Percentiles rank a stretch among this genome's conserved stretches.
Conservation (phyloP, 2,888 invertebrate species). For the Ormyrus thymus region DNA sequence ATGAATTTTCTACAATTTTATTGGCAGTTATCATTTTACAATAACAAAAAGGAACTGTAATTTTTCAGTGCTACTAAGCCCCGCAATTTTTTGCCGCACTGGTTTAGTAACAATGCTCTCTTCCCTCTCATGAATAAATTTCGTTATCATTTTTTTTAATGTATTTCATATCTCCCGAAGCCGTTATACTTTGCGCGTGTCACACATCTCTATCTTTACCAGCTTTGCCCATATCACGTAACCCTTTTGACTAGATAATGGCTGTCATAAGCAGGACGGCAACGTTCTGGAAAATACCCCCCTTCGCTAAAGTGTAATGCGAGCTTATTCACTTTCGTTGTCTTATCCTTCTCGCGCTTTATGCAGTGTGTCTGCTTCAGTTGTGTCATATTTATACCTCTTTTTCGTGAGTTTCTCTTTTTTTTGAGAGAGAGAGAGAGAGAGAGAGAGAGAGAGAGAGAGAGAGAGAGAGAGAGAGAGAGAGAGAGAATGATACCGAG, state of each 20-base stretch:
- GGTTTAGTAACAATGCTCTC: too few relatives aligned
- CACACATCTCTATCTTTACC: conserved; percentile 27
- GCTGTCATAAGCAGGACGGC: conserved; percentile 39
- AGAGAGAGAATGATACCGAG: background rate
- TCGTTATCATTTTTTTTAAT: background rate
- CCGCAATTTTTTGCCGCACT: too few relatives aligned
- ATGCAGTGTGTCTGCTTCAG: conserved; percentile 9
- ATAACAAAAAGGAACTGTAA: too few relatives aligned
- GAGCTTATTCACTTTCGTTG: conserved; percentile 45
- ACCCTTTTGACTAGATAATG: conserved; percentile 40
- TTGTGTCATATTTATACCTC: background rate
- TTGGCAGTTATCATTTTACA: too few relatives aligned
- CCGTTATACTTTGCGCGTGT: conserved; percentile 17
- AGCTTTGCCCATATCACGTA: conserved; percentile 25
- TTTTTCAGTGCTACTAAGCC: too few relatives aligned
- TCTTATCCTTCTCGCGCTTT: conserved; percentile 29
- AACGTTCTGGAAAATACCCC: conserved; percentile 8
- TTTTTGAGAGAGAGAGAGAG: too few relatives aligned
- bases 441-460: too few relatives aligned
- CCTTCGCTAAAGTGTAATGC: conserved; percentile 16
- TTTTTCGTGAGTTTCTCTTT: background rate
- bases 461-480: too few relatives aligned
- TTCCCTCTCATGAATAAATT: too few relatives aligned
- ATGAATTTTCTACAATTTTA: too few relatives aligned
- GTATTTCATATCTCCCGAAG: conserved; percentile 32